Percentiles rank a stretch among this genome's conserved stretches.
Evolutionary conservation across 2,888 invertebrate genomes (phyloP).

Genomic region (Cyclophora punctaria): DNA sequence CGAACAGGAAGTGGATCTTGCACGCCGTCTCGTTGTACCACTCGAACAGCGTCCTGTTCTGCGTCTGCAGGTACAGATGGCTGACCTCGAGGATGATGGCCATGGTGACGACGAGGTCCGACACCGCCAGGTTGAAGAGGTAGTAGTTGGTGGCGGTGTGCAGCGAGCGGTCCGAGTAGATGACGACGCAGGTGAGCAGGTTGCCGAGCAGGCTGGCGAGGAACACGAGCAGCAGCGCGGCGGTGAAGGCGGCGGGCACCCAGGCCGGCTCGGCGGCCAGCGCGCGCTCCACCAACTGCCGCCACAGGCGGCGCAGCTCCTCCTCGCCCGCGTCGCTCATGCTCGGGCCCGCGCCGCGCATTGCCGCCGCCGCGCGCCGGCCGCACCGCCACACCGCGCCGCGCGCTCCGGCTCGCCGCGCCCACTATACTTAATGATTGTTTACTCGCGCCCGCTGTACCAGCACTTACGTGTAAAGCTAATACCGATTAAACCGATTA

Average conservation of each 20-base stretch:
- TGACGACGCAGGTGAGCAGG: constrained; percentile 54
- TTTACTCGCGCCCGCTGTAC: too few species aligned
- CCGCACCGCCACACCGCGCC: too few species aligned
- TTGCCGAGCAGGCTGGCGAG: constrained; percentile 44
- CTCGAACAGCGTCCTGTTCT: constrained; percentile 2
- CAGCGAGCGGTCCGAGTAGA: constrained; percentile 52
- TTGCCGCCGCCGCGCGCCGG: too few species aligned
- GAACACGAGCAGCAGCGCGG: constrained; percentile 29
- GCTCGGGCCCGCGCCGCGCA: too few species aligned
- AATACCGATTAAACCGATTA: too few species aligned
- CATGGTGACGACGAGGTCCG: constrained; percentile 49
- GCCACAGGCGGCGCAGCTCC: constrained; percentile 21
- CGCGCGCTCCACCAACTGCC: constrained; percentile 24
- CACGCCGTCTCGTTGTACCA: constrained; percentile 31
- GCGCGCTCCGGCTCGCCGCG: too few species aligned
- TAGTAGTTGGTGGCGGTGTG: constrained; percentile 60
- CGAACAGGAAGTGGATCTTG: constrained; percentile 38
- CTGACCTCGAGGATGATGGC: constrained; percentile 40
- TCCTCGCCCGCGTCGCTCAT: too few species aligned
- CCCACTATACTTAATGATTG: too few species aligned
- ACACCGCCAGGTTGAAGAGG: constrained; percentile 53
- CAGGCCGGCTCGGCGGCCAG: constrained; percentile 23
- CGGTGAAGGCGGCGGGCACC: constrained; percentile 20
- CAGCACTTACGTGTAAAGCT: too few species aligned
- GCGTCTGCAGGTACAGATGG: constrained; percentile 22